Evolutionary conservation across 2,888 invertebrate genomes (phyloP).

Genomic region (Stenichneumon culpator): DNA sequence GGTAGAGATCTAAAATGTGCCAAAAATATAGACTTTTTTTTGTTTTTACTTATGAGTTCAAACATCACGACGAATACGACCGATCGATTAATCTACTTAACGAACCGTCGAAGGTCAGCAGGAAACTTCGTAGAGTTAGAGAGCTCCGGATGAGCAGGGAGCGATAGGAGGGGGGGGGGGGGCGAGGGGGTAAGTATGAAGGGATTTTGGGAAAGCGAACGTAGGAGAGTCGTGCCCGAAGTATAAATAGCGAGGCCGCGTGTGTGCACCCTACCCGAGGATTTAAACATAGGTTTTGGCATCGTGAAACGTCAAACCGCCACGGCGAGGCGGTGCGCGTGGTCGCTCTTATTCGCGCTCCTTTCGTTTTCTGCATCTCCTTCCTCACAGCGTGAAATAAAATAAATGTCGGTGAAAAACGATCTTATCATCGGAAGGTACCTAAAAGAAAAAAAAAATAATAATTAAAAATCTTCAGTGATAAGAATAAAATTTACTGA

Average conservation of each 20-base stretch:
- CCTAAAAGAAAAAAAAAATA: neutral
- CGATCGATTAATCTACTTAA: neutral
- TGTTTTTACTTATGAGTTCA: neutral
- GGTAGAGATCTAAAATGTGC: too few species aligned
- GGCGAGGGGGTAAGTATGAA: conserved; percentile 62
- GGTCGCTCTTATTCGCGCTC: conserved; percentile 72
- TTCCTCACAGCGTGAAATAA: neutral
- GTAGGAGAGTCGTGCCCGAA: conserved; percentile 72
- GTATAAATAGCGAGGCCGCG: conserved; percentile 82
- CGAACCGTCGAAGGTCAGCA: neutral
- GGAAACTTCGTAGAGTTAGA: neutral
- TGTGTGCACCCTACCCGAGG: conserved; percentile 80
- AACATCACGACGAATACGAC: neutral
- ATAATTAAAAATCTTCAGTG: neutral
- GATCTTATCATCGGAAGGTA: too few species aligned
- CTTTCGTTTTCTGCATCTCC: neutral
- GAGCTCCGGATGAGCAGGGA: neutral
- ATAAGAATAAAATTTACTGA: neutral
- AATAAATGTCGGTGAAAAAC: neutral
- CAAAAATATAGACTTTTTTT: neutral
- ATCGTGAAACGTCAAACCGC: conserved; percentile 84
- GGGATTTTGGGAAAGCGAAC: conserved; percentile 75
- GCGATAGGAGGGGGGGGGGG: neutral
- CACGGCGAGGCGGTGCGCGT: conserved; percentile 80
- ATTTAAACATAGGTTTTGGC: conserved; percentile 85